Evolutionary conservation across 2,888 invertebrate species (phyloP), one percentile per base, ranked within the genome.

Genomic region (Archips crataeganus): DNA sequence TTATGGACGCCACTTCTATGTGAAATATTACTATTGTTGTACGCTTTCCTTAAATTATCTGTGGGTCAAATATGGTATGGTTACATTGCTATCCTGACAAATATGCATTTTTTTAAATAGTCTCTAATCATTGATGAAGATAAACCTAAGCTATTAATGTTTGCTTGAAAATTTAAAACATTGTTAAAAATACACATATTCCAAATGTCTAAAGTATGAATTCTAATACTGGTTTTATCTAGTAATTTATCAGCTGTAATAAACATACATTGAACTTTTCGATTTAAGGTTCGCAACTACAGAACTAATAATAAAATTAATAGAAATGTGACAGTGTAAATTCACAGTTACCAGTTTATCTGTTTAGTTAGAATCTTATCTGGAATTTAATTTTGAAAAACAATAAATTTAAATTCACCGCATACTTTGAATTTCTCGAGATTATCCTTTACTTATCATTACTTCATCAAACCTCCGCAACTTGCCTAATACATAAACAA

Each of bases 1-100:
- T 90, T 90, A 90, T 90, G 89, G 89, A 82, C 74, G 79, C 76
- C 76, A 79, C 77, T 74, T 63, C 51, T 60, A 65, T 15, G 49
- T 69, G 64, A 75, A 75, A 69, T 66, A 68, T 73, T 62, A 69
- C 60, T 61, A 64, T 70, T 54, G 71, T 49, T 61, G 67, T 11
- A 45, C 36, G 54, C 47, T 71, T 71, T 54, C 65, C 61, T 57
- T 60, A 64, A 59, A 47, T 32, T 54, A 54, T 71, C 45, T 70
- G 45, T 71, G 23, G 15, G 42, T 65, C 51, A 66, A 5, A 39
- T 62, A 66, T 51, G 65, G 59, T 61, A 15, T 51, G 51, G 60
- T 23, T 32, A 3, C 60, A 9, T 65, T 71, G 64, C 57, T 49
- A 2, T n/a, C 11, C 23, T 66, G 60, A 60, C 32, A 39, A 71